These are phyloP conservation scores for Pelmatolapia mariae DNA, from an alignment of 2,113 vertebrate species.

Conservation along the genomic window DNA sequence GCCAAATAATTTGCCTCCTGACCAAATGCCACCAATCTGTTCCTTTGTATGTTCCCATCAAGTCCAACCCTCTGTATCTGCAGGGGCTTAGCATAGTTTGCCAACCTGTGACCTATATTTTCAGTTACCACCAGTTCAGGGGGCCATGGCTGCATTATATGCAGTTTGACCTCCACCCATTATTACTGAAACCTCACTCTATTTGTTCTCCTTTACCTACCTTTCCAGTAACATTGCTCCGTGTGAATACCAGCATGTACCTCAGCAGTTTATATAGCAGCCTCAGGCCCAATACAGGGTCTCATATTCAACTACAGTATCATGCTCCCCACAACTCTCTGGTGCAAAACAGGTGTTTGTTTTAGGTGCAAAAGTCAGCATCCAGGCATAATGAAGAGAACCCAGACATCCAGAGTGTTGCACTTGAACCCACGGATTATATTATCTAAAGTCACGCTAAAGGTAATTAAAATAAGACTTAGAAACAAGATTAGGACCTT, in stretches of 20 bases:
- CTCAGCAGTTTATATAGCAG: background rate
- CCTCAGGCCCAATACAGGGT: background rate
- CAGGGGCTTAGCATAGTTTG: background rate
- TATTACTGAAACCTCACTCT: background rate
- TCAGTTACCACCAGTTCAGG: background rate
- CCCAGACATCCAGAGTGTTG: background rate
- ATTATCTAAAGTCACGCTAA: background rate
- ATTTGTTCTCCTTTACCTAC: background rate
- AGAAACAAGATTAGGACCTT: background rate
- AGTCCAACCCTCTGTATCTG: background rate
- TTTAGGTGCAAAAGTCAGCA: background rate
- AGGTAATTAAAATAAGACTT: background rate
- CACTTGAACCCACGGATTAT: background rate
- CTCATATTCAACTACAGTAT: background rate
- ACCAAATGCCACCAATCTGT: background rate
- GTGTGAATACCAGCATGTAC: background rate
- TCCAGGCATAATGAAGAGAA: background rate
- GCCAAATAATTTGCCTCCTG: background rate
- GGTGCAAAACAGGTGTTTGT: background rate
- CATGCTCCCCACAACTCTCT: background rate
- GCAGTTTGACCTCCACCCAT: background rate
- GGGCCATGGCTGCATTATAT: background rate
- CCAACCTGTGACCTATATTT: background rate
- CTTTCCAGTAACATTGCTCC: background rate
- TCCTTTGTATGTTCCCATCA: background rate